Base-by-base conservation (phyloP, 1,140 invertebrate species). In the Drosophila trapezifrons region DNA sequence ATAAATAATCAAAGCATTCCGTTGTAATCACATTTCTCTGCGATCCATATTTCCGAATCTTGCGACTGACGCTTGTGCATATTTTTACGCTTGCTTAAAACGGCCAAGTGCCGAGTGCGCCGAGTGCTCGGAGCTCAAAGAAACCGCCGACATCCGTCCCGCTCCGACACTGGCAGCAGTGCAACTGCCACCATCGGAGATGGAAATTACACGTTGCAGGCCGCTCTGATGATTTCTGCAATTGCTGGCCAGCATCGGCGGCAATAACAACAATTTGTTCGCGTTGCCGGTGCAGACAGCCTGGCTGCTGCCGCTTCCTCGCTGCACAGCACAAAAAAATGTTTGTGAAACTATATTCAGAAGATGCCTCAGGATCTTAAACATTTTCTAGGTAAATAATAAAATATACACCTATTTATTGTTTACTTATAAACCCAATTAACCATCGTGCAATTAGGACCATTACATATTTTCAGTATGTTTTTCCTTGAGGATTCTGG, bases 1-100 rank as follows among this genome's bases (percentile, higher is more conserved):
- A 85, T 85, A 78, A 82, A 82, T 82, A 78, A 82, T 82, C 79
- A 78, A 82, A 74, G 59, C 69, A 66, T 55, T 73, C 29, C 37
- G 47, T 65, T 57, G 65, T 74, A 89, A 84, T 84, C 80, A 72
- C 56, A 84, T 78, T 84, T 78, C 40, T 59, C 37, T 60, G 40
- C 67, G 52, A 83, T 66, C 51, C 43, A 60, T 38, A 66, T 57
- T 63, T 60, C 35, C 25, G 17, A 47, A 35, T 40, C 55, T 47
- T 40, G 37, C 42, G 35, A 12, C 67, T 45, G 40, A 49, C 72
- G 55, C 62, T 76, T 78, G 65, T 45, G 65, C 74, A 78, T 78
- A 78, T 78, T 78, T 87, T 87, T 71, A 89, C 83, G 83, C 79
- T 87, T 86, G 83, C 79, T 87, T 87, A 87, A 86, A 73, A 60